Evolutionary conservation across 1,140 invertebrate species (phyloP), one percentile per base, ranked within the genome.

Genomic region (Laodelphax striatellus): DNA sequence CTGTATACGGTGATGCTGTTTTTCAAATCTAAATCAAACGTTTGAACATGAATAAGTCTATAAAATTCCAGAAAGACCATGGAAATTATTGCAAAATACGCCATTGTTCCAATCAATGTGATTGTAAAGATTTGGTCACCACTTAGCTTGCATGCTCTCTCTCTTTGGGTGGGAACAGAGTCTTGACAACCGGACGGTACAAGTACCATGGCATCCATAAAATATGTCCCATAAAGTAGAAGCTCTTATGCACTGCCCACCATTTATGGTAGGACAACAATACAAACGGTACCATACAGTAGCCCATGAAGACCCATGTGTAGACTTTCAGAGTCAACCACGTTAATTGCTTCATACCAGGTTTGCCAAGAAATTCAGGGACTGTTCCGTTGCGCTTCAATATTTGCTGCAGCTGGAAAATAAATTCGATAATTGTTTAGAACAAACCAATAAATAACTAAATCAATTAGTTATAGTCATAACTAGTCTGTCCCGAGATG

Each of bases 291-390:
- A 85, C 73, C 11, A 95, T 73, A 68, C 87, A 86, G 77, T 90
- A 96, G 11, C 91, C 90, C 80, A 95, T 88, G 64, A 88, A 89
- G 13, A 90, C 76, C 11, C 87, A 78, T 0, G 90, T 84, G 64
- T 92, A 90, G 0, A 84, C 65, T 71, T 90, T 92, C 2, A 88
- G 71, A 1, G 90, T 21, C 0, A 85, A 60, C 70, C 71, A 73
- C 10, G 72, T 62, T 2, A 77, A 55, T 24, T 70, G 65, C 34
- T 69, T 67, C 21, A 76, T 56, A 21, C 63, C 61, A 44, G 70
- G 68, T 10, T 64, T 61, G 5, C 55, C 61, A 1, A 70, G 56
- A 13, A 69, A 55, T 17, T 68, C 68, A 19, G 76, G 60, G 61
- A 84, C 70, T 14, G 72, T 68, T 62, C 74, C 66, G 54, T 80